Base-by-base conservation (phyloP, 2,113 vertebrate species). In the Terrapene triunguis region DNA sequence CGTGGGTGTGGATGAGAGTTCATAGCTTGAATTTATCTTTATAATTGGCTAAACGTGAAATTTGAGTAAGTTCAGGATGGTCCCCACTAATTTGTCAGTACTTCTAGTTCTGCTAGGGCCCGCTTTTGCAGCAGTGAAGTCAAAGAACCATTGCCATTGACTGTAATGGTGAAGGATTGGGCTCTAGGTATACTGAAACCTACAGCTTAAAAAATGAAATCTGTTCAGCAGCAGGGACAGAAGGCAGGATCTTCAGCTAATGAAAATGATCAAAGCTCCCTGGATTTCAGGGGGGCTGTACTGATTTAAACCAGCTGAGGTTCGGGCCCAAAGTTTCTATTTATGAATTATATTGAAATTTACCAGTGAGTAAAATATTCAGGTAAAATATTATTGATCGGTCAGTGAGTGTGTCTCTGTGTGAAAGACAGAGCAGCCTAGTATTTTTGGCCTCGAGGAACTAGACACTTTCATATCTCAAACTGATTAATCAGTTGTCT, bases 81-180 rank as follows among this genome's bases (percentile, higher is more conserved):
- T 80, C 22, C 72, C 44, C 86, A 0, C 0, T 84, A 62, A 14
- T 89, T 78, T 78, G n/a, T 13, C 10, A 1, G 0, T 42, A n/a
- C 72, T 54, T 90, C 48, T 48, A 65, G 74, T 54, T 81, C 24
- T 65, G 12, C 6, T 55, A n/a, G 44, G 89, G 35, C 48, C 80
- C 22, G 7, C 27, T 85, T 8, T 29, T 92, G 69, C 84, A 87
- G 76, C 84, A 94, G 74, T 59, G 89, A 83, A 87, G 87, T 42
- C 57, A 47, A 59, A 74, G 53, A 19, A 24, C 92, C 85, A 80
- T 5, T 51, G 35, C 9, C 32, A 2, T 12, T 42, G 24, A 69
- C 90, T 84, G 32, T 38, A 22, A 3, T 72, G n/a, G 5, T 59
- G 62, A 72, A 86, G 17, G 12, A 16, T 35, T 22, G 22, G 80